Base-by-base conservation (phyloP, 2,113 vertebrate species). In the Notothenia coriiceps region DNA sequence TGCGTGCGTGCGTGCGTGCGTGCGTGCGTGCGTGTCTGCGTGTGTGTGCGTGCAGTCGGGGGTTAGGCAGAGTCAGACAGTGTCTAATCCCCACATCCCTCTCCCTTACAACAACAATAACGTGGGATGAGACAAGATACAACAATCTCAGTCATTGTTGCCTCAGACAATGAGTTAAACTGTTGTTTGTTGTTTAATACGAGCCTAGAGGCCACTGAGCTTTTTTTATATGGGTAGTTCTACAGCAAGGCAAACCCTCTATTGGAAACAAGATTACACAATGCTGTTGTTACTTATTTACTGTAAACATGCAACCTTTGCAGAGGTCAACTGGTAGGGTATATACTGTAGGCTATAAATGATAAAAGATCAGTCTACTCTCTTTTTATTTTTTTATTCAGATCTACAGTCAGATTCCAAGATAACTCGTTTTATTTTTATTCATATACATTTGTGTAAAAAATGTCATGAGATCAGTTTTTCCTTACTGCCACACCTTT, bases 121-220 rank as follows among this genome's bases (percentile, higher is more conserved):
- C 71, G 65, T 57, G 68, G 77, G 78, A 87, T 82, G 80, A 88
- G 82, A 85, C 61, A 5, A 85, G 71, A 85, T 87, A 82, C 87
- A 91, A 92, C 83, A 88, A 82, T 90, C 85, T 86, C 77, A 70
- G 63, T 84, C 87, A 89, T 85, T 91, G 86, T 90, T 87, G 71
- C 64, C 83, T 71, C 68, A 86, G 55, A 90, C 82, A 88, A 82
- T 88, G 82, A 88, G 75, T 79, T 75, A 67, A 84, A 74, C 82
- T 73, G 51, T 80, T 87, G 70, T 72, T 56, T 67, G 57, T 81
- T 85, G 43, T 72, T 78, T 40, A 29, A 49, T 44, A 33, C 8
- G 11, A 57, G 74, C 59, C 63, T 59, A 15, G 25, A 40, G 25
- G 57, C 49, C 55, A 79, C 72, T 67, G 74, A 82, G 60, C 74